These are phyloP conservation scores for Tetramorium alpestre DNA, from an alignment of 1,140 invertebrate species.

Conservation along the genomic window DNA sequence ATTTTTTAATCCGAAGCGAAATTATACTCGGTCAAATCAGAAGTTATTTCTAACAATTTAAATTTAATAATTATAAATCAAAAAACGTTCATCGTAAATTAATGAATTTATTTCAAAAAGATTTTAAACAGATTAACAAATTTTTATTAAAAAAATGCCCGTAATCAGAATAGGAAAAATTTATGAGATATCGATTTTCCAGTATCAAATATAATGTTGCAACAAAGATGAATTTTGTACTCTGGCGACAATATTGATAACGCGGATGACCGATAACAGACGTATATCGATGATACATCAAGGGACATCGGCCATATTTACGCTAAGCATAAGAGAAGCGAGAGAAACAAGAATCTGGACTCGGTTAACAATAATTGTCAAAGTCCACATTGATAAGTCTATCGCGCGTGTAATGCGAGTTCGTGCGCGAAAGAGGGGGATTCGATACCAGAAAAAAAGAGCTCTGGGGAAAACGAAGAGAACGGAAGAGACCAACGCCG, in stretches of 20 bases:
- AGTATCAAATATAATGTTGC: background rate
- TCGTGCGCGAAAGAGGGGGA: background rate
- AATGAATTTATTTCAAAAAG: background rate
- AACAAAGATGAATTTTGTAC: background rate
- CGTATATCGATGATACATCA: background rate
- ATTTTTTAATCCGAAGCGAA: background rate
- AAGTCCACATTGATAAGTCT: conserved; percentile 61
- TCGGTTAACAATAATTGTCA: conserved; percentile 35
- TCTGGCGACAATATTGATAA: background rate
- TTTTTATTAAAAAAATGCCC: background rate
- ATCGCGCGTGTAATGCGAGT: background rate
- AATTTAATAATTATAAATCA: background rate
- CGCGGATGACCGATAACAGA: conserved; percentile 19
- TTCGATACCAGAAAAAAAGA: background rate
- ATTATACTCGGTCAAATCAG: background rate
- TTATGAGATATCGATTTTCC: background rate
- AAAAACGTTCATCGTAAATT: background rate
- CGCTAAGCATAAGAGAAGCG: background rate
- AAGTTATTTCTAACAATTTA: background rate
- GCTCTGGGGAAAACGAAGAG: background rate
- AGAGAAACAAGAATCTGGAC: background rate
- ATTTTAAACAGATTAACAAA: background rate
- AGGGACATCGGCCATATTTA: background rate
- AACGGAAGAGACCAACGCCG: background rate
- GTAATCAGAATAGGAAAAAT: background rate